Evolutionary conservation across 2,113 vertebrate species (phyloP).

Genomic region (Baryphthengus martii): DNA sequence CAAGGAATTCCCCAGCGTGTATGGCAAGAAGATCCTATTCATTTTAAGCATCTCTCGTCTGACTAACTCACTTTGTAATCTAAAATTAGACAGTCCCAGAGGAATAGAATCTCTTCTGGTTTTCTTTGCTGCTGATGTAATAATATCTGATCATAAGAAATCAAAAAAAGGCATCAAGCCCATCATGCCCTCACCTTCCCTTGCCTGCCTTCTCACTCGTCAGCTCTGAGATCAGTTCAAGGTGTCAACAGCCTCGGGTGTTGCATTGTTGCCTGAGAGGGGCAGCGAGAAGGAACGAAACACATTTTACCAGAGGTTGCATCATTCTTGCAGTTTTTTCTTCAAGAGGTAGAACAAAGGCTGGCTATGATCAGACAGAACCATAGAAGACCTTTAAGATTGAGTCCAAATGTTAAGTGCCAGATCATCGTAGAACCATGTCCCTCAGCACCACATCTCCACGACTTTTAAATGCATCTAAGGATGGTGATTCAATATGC

Average conservation of each 20-base stretch:
- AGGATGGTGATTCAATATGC: too few relatives aligned
- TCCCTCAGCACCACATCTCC: too few relatives aligned
- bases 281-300: neutral
- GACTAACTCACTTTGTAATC: neutral
- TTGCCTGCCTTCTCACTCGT: neutral
- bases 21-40: neutral
- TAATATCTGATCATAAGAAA: neutral
- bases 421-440: too few relatives aligned
- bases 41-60: neutral
- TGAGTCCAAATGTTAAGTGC: too few relatives aligned
- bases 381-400: neutral
- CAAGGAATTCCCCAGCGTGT: neutral
- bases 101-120: neutral
- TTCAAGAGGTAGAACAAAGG: neutral
- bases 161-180: neutral
- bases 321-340: neutral
- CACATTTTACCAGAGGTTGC: neutral
- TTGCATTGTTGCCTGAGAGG: neutral
- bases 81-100: constrained; percentile 8
- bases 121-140: neutral
- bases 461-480: too few relatives aligned
- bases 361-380: neutral
- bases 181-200: neutral
- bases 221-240: neutral
- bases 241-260: neutral